Percentiles rank a stretch among this genome's conserved stretches.
Conservation (phyloP, 2,888 invertebrate species). For the Erebia aethiops region DNA sequence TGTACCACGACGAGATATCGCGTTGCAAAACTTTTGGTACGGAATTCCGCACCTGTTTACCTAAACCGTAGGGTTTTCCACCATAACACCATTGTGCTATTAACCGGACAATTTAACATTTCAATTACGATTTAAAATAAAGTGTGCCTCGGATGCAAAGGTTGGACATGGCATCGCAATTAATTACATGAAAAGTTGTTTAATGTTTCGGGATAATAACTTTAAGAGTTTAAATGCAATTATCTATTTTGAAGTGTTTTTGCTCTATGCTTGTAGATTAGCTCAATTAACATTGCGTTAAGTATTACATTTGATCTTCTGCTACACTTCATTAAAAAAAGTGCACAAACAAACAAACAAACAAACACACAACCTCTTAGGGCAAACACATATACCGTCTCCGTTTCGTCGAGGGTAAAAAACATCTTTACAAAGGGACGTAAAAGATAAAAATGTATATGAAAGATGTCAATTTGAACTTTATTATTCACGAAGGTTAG, state of each 20-base stretch:
- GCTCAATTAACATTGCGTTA: neutral
- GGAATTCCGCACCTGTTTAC: neutral
- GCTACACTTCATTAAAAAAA: neutral
- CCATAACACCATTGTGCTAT: slow-evolving; percentile 71
- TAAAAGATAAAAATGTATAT: neutral
- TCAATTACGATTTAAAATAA: slow-evolving; percentile 77
- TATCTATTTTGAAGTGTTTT: neutral
- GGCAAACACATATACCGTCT: too few species aligned
- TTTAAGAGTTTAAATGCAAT: slow-evolving; percentile 11
- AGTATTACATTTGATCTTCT: neutral
- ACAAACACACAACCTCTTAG: too few species aligned
- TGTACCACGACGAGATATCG: too few species aligned
- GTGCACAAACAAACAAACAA: too few species aligned
- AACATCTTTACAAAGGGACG: too few species aligned
- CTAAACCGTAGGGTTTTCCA: slow-evolving; percentile 48
- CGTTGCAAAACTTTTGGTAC: too few species aligned
- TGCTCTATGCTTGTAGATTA: neutral
- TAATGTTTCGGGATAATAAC: slow-evolving; percentile 20
- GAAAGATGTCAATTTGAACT: too few species aligned
- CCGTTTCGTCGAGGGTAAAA: too few species aligned
- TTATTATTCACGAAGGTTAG: neutral
- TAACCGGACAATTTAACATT: slow-evolving; percentile 80
- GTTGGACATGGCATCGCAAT: slow-evolving; percentile 63
- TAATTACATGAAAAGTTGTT: slow-evolving; percentile 61
- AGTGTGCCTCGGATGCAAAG: slow-evolving; percentile 61